phyloP scores from a whole-genome alignment of 2,797 vertebrate genomes.

The Numenius phaeopus region DNA sequence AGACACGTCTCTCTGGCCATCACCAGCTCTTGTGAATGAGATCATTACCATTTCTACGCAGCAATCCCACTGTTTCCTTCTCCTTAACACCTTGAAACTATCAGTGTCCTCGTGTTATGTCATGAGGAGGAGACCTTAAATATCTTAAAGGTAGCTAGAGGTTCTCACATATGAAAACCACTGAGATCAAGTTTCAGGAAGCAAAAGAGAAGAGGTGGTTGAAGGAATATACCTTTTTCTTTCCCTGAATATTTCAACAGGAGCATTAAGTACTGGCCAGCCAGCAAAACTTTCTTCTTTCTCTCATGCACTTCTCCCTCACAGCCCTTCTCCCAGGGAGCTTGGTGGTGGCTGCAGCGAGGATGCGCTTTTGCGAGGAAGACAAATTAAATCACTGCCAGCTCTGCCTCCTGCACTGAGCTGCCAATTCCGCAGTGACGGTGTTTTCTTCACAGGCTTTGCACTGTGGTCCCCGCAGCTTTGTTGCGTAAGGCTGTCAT shows the following conservation, averaged over 20 bases:
- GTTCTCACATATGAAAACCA: not conserved
- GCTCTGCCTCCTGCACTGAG: not conserved
- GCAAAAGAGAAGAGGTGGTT: rapidly evolving
- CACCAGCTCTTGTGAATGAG: not conserved
- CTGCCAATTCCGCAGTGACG: not conserved
- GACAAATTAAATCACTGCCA: not conserved
- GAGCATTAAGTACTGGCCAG: not conserved
- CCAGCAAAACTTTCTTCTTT: not conserved
- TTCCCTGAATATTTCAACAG: constrained; percentile 7
- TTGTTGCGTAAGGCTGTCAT: not conserved
- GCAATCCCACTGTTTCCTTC: not conserved
- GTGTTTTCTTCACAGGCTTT: not conserved
- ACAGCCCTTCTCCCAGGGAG: not conserved
- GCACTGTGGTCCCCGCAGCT: not conserved
- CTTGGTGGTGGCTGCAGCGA: not conserved
- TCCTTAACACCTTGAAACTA: not conserved
- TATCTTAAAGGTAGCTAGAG: not conserved
- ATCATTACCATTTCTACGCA: not conserved
- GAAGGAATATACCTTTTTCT: not conserved
- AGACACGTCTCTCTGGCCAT: not conserved
- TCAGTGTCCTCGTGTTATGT: not conserved
- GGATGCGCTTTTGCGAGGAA: not conserved
- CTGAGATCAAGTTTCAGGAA: not conserved
- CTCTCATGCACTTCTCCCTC: not conserved
- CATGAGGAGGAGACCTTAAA: not conserved